These are phyloP conservation scores for Allacma fusca DNA, from an alignment of 2,888 invertebrate genomes.

Conservation along the genomic window DNA sequence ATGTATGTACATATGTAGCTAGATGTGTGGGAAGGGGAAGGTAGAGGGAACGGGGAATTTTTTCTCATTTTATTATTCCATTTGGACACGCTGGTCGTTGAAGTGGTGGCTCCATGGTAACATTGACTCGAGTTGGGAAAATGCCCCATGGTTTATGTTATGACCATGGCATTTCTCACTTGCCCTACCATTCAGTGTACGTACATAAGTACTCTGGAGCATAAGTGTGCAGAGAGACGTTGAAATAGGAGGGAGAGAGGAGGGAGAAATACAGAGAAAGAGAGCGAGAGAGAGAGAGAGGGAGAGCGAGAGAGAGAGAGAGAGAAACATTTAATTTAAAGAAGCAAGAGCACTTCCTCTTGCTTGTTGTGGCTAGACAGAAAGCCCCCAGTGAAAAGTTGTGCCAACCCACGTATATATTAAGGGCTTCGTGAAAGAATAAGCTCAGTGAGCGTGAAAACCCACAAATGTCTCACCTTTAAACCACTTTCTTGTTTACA, in stretches of 20 bases:
- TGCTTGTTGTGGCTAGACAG: constrained; percentile 1
- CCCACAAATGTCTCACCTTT: constrained; percentile 24
- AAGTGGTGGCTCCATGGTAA: too few relatives aligned
- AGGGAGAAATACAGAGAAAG: background rate
- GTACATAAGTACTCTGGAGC: background rate
- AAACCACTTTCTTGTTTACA: constrained; percentile 17
- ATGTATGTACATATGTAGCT: too few relatives aligned
- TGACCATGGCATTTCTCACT: background rate
- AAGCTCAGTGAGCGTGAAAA: constrained; percentile 1
- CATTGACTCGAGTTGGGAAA: background rate
- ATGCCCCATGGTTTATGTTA: background rate
- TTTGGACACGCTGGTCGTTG: too few relatives aligned
- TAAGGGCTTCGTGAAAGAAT: background rate
- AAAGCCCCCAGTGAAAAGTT: constrained; percentile 11
- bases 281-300: background rate
- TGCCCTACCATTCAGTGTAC: background rate
- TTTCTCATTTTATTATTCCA: too few relatives aligned
- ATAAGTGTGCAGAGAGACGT: background rate
- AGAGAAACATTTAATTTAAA: constrained; percentile 9
- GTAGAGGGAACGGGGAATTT: too few relatives aligned
- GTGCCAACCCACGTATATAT: background rate
- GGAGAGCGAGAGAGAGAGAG: background rate
- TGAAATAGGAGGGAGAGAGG: background rate
- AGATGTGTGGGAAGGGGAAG: too few relatives aligned
- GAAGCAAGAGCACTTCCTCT: background rate